Conservation (phyloP, 2,888 invertebrate species). For the Tenthredo mesomela region DNA sequence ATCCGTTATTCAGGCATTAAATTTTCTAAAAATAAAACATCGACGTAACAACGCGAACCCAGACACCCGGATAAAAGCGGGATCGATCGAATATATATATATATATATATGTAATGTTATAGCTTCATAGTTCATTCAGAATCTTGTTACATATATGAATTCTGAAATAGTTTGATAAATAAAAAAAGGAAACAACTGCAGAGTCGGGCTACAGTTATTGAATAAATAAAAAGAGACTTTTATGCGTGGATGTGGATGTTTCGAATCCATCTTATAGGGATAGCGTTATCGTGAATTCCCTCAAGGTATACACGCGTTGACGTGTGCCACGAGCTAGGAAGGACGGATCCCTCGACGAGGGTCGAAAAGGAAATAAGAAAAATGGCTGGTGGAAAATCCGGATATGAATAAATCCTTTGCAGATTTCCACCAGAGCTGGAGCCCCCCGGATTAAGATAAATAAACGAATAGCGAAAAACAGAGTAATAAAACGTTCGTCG, state of each 20-base stretch:
- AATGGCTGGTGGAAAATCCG: background rate
- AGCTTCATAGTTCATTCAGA: background rate
- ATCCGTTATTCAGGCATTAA: slow-evolving; percentile 22
- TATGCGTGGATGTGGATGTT: background rate
- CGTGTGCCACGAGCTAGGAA: background rate
- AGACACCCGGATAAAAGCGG: background rate
- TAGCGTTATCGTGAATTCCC: background rate
- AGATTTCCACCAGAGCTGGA: background rate
- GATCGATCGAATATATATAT: background rate
- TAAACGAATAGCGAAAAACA: slow-evolving; percentile 25
- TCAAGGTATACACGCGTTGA: background rate
- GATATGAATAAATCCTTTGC: background rate
- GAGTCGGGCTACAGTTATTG: background rate
- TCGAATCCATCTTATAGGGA: background rate
- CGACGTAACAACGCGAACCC: background rate
- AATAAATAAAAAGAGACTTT: background rate
- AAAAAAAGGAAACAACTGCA: background rate
- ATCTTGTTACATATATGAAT: background rate
- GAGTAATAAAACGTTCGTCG: background rate
- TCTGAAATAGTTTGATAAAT: background rate
- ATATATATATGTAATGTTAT: background rate
- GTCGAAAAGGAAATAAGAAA: background rate
- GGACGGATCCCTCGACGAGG: slow-evolving; percentile 10
- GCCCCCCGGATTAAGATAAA: background rate
- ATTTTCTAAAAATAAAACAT: slow-evolving; percentile 33